Evolutionary conservation across 2,888 invertebrate genomes (phyloP), one percentile per base, ranked within the genome.

Genomic region (Cataglyphis albicans): DNA sequence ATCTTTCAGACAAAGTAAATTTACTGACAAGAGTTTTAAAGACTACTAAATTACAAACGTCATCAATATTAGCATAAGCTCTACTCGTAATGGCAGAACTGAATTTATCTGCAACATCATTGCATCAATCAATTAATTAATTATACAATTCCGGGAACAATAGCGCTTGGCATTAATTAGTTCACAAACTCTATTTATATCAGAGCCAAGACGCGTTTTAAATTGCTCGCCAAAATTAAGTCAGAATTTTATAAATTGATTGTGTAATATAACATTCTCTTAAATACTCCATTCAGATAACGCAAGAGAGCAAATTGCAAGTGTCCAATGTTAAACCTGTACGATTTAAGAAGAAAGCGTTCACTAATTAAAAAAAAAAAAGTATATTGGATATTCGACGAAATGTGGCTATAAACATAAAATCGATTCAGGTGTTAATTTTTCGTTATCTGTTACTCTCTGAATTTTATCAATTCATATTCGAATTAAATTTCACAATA

Each of bases 61-160:
- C 6, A 63, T 48, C 5, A 12, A 32, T 38, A 74, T 61, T 44
- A 35, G 5, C 10, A 35, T 74, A 59, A 65, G 5, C 9, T n/a
- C 57, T 73, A 67, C 29, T 83, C 21, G 55, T 25, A 72, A 83
- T 68, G 25, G 7, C 5, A 72, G 44, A 41, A 74, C n/a, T 70
- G 29, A 29, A 3, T 5, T 82, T 89, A 87, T 70, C 84, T 88
- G 87, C 86, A 86, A 81, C 78, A 88, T 87, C 82, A 86, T 86
- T 82, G 83, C 78, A 82, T 85, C 86, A 81, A 52, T 3, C 1
- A 38, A 64, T 72, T 85, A 87, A 91, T 91, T 91, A 91, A 91
- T 92, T 91, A 92, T 92, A 91, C 91, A 90, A 90, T 90, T 88
- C 84, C 64, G 84, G 89, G 90, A 91, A 91, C 92, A 92, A 91